Evolutionary conservation across 2,113 vertebrate species (phyloP).

Genomic region (Rhinogobius similis): DNA sequence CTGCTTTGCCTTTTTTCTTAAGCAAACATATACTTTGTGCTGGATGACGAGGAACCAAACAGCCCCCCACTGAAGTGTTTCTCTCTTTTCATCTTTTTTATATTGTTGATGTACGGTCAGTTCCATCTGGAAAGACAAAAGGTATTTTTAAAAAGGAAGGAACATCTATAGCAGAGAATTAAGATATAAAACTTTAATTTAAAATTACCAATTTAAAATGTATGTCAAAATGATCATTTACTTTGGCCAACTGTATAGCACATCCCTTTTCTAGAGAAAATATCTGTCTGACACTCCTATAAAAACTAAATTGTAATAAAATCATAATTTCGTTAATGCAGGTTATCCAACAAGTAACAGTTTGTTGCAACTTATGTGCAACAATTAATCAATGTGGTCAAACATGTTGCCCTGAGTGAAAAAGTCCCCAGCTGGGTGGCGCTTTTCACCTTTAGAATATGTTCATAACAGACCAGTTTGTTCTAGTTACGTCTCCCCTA

Average conservation of each 20-base stretch:
- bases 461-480: no score
- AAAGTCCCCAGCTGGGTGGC: neutral
- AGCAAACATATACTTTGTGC: conserved; percentile 77
- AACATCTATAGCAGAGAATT: neutral
- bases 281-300: neutral
- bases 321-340: neutral
- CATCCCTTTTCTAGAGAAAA: neutral
- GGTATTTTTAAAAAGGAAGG: conserved; percentile 9
- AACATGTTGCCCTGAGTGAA: neutral
- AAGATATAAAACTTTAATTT: neutral
- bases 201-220: neutral
- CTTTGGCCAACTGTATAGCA: no score
- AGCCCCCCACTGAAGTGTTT: conserved; percentile 68
- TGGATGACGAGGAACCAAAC: conserved; percentile 71
- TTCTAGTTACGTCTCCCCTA: no score
- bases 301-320: neutral
- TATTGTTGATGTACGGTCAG: conserved; percentile 93
- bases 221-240: neutral
- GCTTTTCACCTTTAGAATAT: neutral
- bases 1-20: conserved; percentile 70
- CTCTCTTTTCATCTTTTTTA: conserved; percentile 73
- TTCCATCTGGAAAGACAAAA: conserved; percentile 80
- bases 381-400: neutral
- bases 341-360: no score
- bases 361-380: neutral